These are phyloP conservation scores for Paradoxurus hermaphroditus DNA, from an alignment of 2,113 vertebrate species.

Conservation along the genomic window DNA sequence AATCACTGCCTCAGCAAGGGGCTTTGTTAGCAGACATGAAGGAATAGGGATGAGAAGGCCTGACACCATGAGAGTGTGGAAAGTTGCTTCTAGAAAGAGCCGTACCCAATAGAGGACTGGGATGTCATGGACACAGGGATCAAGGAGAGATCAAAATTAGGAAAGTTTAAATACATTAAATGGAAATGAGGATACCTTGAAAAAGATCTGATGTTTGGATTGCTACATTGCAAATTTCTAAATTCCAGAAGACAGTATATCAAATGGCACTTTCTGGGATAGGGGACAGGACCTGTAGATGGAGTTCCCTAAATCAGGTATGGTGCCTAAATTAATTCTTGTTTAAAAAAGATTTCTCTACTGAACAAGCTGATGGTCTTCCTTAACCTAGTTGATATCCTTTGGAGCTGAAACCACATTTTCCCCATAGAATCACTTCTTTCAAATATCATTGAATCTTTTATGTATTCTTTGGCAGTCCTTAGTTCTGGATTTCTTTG, in stretches of 20 bases:
- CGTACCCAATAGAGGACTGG: not conserved
- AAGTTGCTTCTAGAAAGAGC: not conserved
- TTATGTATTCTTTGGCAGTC: not conserved
- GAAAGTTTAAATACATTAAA: not conserved
- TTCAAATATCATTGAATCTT: not conserved
- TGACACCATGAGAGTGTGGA: not conserved
- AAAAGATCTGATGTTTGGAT: not conserved
- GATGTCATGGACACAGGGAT: not conserved
- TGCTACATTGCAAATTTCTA: not conserved
- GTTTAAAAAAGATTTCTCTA: not conserved
- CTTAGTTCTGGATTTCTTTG: not conserved
- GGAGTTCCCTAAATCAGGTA: not conserved
- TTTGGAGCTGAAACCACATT: not conserved
- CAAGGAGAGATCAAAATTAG: not conserved
- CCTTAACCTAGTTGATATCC: not conserved
- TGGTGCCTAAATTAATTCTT: not conserved
- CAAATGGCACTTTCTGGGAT: not conserved
- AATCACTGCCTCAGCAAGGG: not conserved
- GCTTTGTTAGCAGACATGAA: not conserved
- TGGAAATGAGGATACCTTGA: not conserved
- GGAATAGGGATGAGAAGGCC: not conserved
- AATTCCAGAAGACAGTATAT: not conserved
- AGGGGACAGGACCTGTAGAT: not conserved
- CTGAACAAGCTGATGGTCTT: not conserved
- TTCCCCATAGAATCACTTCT: not conserved